Percentiles rank a stretch among this genome's conserved stretches.
phyloP scores from a whole-genome alignment of 1,140 invertebrate genomes.

The Ostrea edulis region DNA sequence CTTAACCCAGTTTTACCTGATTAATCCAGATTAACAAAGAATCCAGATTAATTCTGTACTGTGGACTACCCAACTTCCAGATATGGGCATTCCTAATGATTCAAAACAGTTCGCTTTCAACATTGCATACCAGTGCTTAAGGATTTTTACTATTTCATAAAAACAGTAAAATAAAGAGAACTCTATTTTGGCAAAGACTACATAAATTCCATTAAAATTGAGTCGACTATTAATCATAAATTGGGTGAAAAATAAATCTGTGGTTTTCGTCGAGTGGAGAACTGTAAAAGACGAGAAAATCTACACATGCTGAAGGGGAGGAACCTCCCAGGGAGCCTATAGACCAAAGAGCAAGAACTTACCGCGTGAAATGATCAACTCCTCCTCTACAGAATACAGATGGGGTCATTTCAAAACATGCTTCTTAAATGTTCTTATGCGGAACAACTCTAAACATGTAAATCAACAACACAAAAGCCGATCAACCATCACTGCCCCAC shows the following conservation, averaged over 20 bases:
- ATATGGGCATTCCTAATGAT: too few species aligned
- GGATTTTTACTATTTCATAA: background rate
- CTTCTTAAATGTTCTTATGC: too few species aligned
- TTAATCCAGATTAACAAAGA: too few species aligned
- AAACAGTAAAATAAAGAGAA: background rate
- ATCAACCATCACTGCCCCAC: too few species aligned
- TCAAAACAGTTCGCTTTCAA: too few species aligned
- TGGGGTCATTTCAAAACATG: too few species aligned
- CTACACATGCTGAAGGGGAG: conserved; percentile 20
- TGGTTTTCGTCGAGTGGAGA: background rate
- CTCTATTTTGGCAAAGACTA: background rate
- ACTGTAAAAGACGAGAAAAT: background rate
- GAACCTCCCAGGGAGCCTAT: background rate
- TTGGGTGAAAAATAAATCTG: background rate
- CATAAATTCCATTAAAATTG: background rate
- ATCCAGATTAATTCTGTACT: too few species aligned
- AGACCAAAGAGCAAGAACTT: conserved; percentile 51
- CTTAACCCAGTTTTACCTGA: too few species aligned
- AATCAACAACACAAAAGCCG: too few species aligned
- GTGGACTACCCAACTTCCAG: too few species aligned
- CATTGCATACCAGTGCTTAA: too few species aligned
- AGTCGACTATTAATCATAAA: background rate
- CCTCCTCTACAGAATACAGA: conserved; percentile 59
- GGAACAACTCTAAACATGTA: too few species aligned
- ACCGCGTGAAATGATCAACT: conserved; percentile 68